Evolutionary conservation across 2,113 vertebrate species (phyloP).

Genomic region (Archilochus colubris): DNA sequence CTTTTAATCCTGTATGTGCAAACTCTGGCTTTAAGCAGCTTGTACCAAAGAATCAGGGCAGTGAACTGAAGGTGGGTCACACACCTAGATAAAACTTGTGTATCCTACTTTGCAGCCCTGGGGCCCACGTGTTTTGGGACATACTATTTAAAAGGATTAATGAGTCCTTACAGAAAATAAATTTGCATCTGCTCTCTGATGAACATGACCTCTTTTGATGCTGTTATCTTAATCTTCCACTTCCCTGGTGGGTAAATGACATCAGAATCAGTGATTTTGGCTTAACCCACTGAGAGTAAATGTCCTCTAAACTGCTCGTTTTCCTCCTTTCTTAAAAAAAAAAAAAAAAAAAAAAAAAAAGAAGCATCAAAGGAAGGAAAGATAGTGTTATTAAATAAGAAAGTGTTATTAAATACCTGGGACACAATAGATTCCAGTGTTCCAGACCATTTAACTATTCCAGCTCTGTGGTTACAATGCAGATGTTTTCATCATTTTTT

Average conservation of each 20-base stretch:
- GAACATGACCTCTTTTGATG: conserved; percentile 44
- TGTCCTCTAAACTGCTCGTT: conserved; percentile 15
- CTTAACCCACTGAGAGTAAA: conserved; percentile 16
- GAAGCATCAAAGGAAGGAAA: not conserved
- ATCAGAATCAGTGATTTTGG: conserved; percentile 42
- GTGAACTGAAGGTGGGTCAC: not conserved
- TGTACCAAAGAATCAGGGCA: not conserved
- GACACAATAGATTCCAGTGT: not conserved
- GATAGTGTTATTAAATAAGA: not conserved
- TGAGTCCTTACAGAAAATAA: conserved; percentile 39
- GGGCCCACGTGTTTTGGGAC: not conserved
- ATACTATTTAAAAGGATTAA: conserved; percentile 32
- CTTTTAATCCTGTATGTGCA: not conserved
- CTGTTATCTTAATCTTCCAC: not conserved
- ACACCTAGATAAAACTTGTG: not conserved
- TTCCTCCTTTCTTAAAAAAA: not conserved
- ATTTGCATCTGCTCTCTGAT: not conserved
- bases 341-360: not conserved
- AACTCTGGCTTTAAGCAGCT: not conserved
- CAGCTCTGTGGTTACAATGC: not conserved
- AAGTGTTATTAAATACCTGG: not conserved
- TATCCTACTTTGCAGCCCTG: not conserved
- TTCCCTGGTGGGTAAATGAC: conserved; percentile 43
- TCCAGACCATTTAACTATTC: not conserved
- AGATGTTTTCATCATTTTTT: not conserved